phyloP scores from a whole-genome alignment of 2,888 invertebrate genomes.

The Dicyrtomina minuta region DNA sequence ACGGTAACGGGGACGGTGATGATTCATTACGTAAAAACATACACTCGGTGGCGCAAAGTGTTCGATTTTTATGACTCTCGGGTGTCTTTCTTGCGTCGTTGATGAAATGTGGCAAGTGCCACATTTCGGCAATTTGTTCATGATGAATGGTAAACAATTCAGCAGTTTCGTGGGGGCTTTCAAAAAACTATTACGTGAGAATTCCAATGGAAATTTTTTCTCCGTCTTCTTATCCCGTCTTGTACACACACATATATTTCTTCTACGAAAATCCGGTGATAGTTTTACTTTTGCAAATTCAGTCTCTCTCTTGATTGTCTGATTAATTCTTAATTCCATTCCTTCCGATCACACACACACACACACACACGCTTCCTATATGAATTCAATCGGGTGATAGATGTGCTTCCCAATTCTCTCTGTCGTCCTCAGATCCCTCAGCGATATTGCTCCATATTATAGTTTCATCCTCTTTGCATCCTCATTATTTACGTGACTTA shows the following conservation, averaged over 20 bases:
- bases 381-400: slow-evolving; percentile 6
- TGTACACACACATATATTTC: too few species aligned
- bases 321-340: slow-evolving; percentile 15
- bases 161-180: slow-evolving; percentile 18
- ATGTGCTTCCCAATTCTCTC: neutral
- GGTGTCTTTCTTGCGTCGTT: slow-evolving; percentile 29
- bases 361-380: too few species aligned
- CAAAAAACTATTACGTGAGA: neutral
- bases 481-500: too few species aligned
- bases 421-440: neutral
- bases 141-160: slow-evolving; percentile 38
- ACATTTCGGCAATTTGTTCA: slow-evolving; percentile 34
- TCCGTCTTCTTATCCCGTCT: neutral
- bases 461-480: too few species aligned
- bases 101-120: slow-evolving; percentile 35
- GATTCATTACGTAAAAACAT: slow-evolving; percentile 34
- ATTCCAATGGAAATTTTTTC: neutral
- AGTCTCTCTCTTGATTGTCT: slow-evolving; percentile 13
- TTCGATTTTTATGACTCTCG: slow-evolving; percentile 34
- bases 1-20: neutral
- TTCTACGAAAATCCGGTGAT: neutral
- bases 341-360: neutral
- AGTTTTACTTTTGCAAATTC: slow-evolving; percentile 3
- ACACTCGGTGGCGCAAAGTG: slow-evolving; percentile 27
- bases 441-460: too few species aligned